Evolutionary conservation across 2,113 vertebrate genomes (phyloP).

Genomic region (Ahaetulla prasina): DNA sequence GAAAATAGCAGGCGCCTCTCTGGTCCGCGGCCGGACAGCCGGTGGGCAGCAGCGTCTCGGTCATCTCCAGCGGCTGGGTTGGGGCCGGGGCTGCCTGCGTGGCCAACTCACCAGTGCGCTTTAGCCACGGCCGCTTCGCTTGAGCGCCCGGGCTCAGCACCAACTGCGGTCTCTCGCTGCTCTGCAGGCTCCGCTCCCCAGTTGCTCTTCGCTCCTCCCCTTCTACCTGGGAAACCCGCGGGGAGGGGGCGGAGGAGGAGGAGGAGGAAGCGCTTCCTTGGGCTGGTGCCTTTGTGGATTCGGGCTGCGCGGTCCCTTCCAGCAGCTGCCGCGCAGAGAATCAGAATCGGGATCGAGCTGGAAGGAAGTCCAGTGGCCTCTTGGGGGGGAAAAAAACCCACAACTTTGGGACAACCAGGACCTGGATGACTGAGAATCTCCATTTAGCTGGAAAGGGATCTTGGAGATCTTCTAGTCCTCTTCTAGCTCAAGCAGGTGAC

Average conservation of each 20-base stretch:
- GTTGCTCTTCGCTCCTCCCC: not conserved
- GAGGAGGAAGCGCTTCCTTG: not conserved
- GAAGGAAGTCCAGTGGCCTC: not conserved
- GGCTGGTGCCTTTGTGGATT: not conserved
- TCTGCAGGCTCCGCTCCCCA: not conserved
- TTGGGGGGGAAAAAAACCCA: too few relatives aligned
- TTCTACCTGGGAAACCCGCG: not conserved
- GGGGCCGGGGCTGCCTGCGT: not conserved
- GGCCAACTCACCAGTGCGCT: not conserved
- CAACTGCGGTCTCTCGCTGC: not conserved
- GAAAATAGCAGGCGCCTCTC: slow-evolving; percentile 64
- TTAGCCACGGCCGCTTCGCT: not conserved
- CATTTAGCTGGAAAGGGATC: too few relatives aligned
- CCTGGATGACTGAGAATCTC: too few relatives aligned
- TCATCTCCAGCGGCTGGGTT: slow-evolving; percentile 52
- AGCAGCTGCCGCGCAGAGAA: not conserved
- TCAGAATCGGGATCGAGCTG: not conserved
- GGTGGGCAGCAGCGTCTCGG: slow-evolving; percentile 60
- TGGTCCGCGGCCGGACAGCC: slow-evolving; percentile 46
- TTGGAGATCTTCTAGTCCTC: not conserved
- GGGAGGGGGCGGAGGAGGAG: not conserved
- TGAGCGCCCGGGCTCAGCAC: not conserved
- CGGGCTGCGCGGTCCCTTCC: not conserved
- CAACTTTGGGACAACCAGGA: too few relatives aligned
- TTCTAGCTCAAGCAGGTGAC: too few relatives aligned